These are phyloP conservation scores for Aurelia sp. DNA, from an alignment of 30 jellyfish, hydroid and myxozoan species.

Conservation along the genomic window DNA sequence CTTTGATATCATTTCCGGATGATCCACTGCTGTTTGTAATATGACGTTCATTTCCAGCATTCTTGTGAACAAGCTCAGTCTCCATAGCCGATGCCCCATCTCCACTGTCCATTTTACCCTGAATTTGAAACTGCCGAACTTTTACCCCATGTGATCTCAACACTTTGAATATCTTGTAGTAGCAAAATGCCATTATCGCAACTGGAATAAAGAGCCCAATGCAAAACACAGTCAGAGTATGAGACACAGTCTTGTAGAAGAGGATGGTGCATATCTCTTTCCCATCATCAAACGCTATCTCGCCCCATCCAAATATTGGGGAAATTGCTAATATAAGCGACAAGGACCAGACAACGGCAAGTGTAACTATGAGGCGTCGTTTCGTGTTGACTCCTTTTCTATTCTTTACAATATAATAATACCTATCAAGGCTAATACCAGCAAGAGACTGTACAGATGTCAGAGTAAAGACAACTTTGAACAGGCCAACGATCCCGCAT, in stretches of 20 bases:
- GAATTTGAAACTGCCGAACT: slow-evolving; percentile 1
- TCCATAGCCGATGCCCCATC: not conserved
- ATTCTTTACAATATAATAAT: slow-evolving; percentile 68
- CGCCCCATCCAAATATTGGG: slow-evolving; percentile 89
- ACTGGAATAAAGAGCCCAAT: slow-evolving; percentile 65
- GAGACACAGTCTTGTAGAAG: slow-evolving; percentile 59
- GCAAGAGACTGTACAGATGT: slow-evolving; percentile 88
- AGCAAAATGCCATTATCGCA: slow-evolving; percentile 71
- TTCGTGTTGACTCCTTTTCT: slow-evolving; percentile 37
- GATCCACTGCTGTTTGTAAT: too few species aligned
- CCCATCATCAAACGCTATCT: slow-evolving; percentile 84
- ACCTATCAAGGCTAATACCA: slow-evolving; percentile 87
- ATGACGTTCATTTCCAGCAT: too few species aligned
- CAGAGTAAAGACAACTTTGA: slow-evolving; percentile 67
- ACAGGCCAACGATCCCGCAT: slow-evolving; percentile 55
- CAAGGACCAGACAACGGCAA: slow-evolving; percentile 46
- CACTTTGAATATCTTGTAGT: slow-evolving; percentile 43
- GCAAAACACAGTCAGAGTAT: slow-evolving; percentile 66
- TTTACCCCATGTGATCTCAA: slow-evolving; percentile 31
- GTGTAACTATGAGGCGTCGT: slow-evolving; percentile 18
- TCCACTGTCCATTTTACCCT: not conserved
- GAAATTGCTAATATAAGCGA: slow-evolving; percentile 61
- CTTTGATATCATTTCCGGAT: too few species aligned
- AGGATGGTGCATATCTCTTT: slow-evolving; percentile 80
- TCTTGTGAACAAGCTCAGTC: too few species aligned